Base-by-base conservation (phyloP, 2,797 vertebrate genomes). In the Schizothorax lantsangensis region DNA sequence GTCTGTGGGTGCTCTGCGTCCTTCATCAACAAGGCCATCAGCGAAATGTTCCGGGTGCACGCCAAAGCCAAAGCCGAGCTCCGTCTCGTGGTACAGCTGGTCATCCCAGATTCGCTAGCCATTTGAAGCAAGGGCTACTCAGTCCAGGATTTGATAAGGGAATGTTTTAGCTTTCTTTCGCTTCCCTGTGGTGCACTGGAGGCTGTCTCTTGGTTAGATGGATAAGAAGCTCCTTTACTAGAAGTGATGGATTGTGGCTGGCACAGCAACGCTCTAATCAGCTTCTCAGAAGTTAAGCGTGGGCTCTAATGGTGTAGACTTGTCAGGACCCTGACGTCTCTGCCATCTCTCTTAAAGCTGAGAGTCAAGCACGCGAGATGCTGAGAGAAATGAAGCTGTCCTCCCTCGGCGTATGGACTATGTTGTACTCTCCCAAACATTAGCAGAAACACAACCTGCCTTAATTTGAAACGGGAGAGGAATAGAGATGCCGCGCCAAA, bases 1-100 rank as follows among this genome's bases (percentile, higher is more conserved):
- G 89, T 71, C 89, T 88, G 91, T 90, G 90, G 83, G 88, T 89
- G 89, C 87, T 83, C 84, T 91, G 79, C 85, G 89, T 91, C 91
- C 91, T 85, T 83, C 93, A 94, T 95, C 94, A 94, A 92, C 85
- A 91, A 89, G 93, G 90, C 92, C 92, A 94, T 93, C 92, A 90
- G 91, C 54, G 88, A 87, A 92, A 86, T 88, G 66, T 81, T 82
- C 52, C 79, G 81, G 72, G 81, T 86, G 85, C 78, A 84, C 73
- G 83, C 87, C 81, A 84, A 78, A 80, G 86, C 90, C 89, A 89
- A 84, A 90, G 85, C 89, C 83, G 84, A 80, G 49, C 85, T 85
- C 84, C 49, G 85, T 88, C 79, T 52, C 83, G 68, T 79, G 84
- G 84, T 86, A 83, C 88, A 91, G 88, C 87, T 90, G 89, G 89